Evolutionary conservation across 1,140 invertebrate species (phyloP), one percentile per base, ranked within the genome.

Genomic region (Caenorhabditis latens): DNA sequence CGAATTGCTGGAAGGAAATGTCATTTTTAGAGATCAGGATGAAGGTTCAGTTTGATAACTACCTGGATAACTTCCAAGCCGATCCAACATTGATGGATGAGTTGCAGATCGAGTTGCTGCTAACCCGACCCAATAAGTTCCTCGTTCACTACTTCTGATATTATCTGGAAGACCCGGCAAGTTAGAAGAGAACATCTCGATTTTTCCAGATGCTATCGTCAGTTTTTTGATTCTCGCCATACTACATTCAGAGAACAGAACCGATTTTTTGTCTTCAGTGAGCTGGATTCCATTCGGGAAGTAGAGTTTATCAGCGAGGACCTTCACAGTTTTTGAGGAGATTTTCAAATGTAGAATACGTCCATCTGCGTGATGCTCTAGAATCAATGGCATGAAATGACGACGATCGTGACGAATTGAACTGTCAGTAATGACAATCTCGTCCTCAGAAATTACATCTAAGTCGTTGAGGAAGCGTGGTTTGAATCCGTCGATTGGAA

Each of bases 141-240:
- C 93, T 53, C 86, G 65, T 65, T 89, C 90, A 61, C 93, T 93
- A 3, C 91, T 88, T 84, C 93, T 91, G 83, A 93, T 93, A 87
- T 93, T 93, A 87, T 93, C 93, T 21, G 93, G 93, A 71, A 93
- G 92, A 50, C 93, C 93, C 40, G 93, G 93, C 42, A 93, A 84
- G 88, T 93, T 93, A 14, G 93, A 90, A n/a, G 90, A 71, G 63
- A 93, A 91, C 8, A 92, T 83, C 48, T 93, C 93, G 16, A 83
- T 84, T 83, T 88, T 88, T 21, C 93, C 92, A 24, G 58, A 79
- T 21, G 63, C 43, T 84, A 50, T 40, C n/a, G 84, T 50, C 21
- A 50, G 92, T 92, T 90, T 90, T 40, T 88, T 85, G 65, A 93
- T 89, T 82, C 91, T 85, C 24, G 91, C 91, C 46, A 91, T 89